phyloP scores from a whole-genome alignment of 2,888 invertebrate genomes.

The Melipona bicolor region DNA sequence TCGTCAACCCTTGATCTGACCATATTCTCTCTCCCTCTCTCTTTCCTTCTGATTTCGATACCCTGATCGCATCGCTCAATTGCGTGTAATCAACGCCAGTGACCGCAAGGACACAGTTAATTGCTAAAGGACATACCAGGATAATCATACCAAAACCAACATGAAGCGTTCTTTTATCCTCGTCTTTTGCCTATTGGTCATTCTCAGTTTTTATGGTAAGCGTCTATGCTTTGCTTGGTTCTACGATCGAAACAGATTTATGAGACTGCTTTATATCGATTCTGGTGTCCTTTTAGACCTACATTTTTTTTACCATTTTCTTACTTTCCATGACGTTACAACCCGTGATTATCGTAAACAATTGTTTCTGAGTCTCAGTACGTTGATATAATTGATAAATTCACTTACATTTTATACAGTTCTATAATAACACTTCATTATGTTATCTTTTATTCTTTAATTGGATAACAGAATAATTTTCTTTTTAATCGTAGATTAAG shows the following conservation, averaged over 20 bases:
- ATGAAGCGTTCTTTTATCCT: conserved; percentile 40
- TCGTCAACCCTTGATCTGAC: conserved; percentile 65
- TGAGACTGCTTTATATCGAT: conserved; percentile 36
- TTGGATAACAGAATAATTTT: too few relatives aligned
- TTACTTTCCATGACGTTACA: not conserved
- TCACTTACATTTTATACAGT: not conserved
- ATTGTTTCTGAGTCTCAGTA: not conserved
- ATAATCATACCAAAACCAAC: conserved; percentile 28
- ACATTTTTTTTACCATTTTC: not conserved
- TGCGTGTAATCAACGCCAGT: conserved; percentile 23
- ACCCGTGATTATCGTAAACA: not conserved
- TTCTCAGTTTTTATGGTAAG: conserved; percentile 53
- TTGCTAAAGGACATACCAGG: conserved; percentile 43
- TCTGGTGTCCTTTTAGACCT: conserved; percentile 19
- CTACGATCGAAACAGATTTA: conserved; percentile 37
- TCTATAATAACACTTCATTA: not conserved
- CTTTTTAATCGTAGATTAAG: too few relatives aligned
- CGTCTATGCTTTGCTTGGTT: conserved; percentile 27
- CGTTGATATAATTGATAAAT: not conserved
- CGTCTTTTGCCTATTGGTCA: conserved; percentile 43
- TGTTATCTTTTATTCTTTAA: not conserved
- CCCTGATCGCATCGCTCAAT: conserved; percentile 3
- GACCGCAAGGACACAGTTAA: conserved; percentile 12
- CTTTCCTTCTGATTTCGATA: not conserved
- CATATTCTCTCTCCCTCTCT: conserved; percentile 24